Evolutionary conservation across 1,140 invertebrate genomes (phyloP).

Genomic region (Tyrophagus putrescentiae): DNA sequence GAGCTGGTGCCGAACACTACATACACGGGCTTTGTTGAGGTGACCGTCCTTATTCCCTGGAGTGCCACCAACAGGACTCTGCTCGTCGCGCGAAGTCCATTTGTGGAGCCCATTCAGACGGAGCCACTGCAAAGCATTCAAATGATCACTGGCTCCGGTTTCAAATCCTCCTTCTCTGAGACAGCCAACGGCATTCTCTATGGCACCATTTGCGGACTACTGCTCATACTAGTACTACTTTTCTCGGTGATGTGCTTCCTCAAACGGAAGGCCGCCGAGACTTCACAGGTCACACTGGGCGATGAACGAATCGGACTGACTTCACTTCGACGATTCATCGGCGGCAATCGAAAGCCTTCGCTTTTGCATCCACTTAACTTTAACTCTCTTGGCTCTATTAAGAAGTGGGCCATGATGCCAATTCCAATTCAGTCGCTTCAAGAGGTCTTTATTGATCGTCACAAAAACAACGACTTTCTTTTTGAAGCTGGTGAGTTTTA

Average conservation of each 20-base stretch:
- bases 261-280: slow-evolving; percentile 21
- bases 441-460: slow-evolving; percentile 27
- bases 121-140: slow-evolving; percentile 4
- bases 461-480: slow-evolving; percentile 27
- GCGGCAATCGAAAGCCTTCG: slow-evolving; percentile 26
- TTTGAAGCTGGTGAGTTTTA: slow-evolving; percentile 18
- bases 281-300: slow-evolving; percentile 19
- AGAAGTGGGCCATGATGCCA: slow-evolving; percentile 24
- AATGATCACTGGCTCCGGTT: background rate
- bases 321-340: slow-evolving; percentile 25
- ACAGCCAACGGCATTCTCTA: slow-evolving; percentile 25
- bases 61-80: slow-evolving; percentile 27
- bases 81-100: slow-evolving; percentile 25
- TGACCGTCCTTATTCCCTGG: slow-evolving; percentile 26
- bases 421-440: slow-evolving; percentile 28
- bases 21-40: slow-evolving; percentile 28
- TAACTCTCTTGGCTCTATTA: background rate
- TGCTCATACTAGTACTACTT: slow-evolving; percentile 25
- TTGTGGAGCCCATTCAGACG: slow-evolving; percentile 25
- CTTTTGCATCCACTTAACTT: slow-evolving; percentile 20
- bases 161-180: slow-evolving; percentile 23
- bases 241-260: slow-evolving; percentile 27
- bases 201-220: slow-evolving; percentile 26
- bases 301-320: slow-evolving; percentile 27
- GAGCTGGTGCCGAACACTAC: slow-evolving; percentile 26